phyloP scores from a whole-genome alignment of 1,140 invertebrate species.

The Diuraphis noxia region DNA sequence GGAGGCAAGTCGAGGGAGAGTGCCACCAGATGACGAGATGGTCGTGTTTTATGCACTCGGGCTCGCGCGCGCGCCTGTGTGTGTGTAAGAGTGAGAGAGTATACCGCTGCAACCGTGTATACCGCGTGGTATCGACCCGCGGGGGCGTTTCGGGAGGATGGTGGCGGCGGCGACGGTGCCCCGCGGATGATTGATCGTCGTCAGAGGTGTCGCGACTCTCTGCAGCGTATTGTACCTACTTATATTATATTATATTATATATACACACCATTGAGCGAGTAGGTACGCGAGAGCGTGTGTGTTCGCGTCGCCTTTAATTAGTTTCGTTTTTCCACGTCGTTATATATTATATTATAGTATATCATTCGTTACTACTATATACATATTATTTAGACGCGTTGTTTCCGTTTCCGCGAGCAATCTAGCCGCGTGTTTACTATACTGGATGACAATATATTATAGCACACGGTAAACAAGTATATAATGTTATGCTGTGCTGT shows the following conservation, averaged over 20 bases:
- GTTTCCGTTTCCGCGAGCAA: constrained; percentile 23
- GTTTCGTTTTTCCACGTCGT: constrained; percentile 27
- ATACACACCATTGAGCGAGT: background rate
- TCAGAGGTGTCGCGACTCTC: constrained; percentile 19
- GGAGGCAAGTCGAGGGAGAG: background rate
- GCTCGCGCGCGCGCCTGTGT: background rate
- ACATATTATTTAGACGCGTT: background rate
- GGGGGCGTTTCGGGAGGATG: background rate
- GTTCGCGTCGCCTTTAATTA: background rate
- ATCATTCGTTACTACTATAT: background rate
- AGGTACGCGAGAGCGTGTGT: background rate
- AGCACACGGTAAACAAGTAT: background rate
- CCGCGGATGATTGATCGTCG: constrained; percentile 41
- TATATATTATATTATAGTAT: background rate
- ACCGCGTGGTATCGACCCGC: background rate
- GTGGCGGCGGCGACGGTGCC: background rate
- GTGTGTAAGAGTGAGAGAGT: background rate
- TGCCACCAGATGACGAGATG: background rate
- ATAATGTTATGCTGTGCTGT: background rate
- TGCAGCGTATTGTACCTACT: background rate
- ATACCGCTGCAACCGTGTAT: background rate
- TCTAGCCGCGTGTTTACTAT: background rate
- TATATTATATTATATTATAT: background rate
- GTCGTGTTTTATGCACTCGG: background rate
- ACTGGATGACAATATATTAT: background rate